Evolutionary conservation across 2,113 vertebrate genomes (phyloP).

Genomic region (Casuarius casuarius): DNA sequence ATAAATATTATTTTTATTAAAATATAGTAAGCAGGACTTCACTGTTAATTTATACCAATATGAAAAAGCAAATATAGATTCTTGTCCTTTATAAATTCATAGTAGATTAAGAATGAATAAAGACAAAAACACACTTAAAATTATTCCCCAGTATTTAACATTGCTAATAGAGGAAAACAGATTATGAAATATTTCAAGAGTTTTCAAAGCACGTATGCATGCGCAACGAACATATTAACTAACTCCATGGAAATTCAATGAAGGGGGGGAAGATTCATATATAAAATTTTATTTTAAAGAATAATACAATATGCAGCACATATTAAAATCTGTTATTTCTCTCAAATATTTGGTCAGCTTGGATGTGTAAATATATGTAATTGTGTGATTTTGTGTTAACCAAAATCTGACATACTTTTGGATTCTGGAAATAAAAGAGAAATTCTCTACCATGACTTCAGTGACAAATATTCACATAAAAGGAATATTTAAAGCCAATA

Average conservation of each 20-base stretch:
- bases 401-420: conserved; percentile 13
- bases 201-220: background rate
- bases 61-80: rapidly evolving
- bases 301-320: background rate
- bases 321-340: conserved; percentile 50
- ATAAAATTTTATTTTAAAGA: conserved; percentile 39
- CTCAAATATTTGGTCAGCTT: conserved; percentile 53
- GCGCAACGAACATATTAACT: background rate
- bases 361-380: conserved; percentile 53
- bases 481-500: conserved; percentile 4
- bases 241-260: conserved; percentile 5
- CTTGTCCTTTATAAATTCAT: background rate
- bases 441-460: background rate
- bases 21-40: background rate
- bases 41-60: rapidly evolving
- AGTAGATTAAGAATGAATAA: background rate
- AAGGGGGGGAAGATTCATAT: background rate
- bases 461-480: conserved; percentile 41
- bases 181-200: background rate
- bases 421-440: conserved; percentile 26
- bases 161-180: background rate
- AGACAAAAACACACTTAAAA: rapidly evolving
- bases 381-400: background rate
- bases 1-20: background rate
- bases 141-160: background rate